Base-by-base conservation (phyloP, 2,888 invertebrate genomes). In the Eremobia ochroleuca region DNA sequence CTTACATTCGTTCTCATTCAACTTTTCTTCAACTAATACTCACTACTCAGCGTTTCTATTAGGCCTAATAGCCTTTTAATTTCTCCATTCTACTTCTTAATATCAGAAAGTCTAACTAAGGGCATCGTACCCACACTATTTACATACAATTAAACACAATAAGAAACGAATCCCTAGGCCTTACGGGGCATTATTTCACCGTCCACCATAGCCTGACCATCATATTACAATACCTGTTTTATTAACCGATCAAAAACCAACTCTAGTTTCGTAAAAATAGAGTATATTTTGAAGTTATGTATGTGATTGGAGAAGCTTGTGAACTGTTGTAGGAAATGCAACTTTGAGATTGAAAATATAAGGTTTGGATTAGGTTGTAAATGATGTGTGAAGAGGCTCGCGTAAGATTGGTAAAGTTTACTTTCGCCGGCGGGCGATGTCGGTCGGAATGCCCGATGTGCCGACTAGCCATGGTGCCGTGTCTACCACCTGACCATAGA, bases 391-490 rank as follows among this genome's bases (percentile, higher is more conserved):
- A 85, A 80, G 87, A 86, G 87, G 88, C 67, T 89, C 88, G 82
- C 81, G 83, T 88, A 88, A 89, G 86, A 88, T 89, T 87, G 91
- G 89, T 93, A 93, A 91, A 92, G 94, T 95, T 95, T 96, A 96
- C 96, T 96, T 96, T 96, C 96, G 95, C 96, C 93, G 85, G 91
- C 91, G 92, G 94, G 92, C 92, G 92, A 94, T 94, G 93, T 94
- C 90, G 94, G 92, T 92, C 93, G 95, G 95, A 96, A 95, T 95
- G 95, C 93, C 93, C 92, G 94, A 94, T 92, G 94, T 92, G 92
- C 93, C 93, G 94, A 93, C 94, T 93, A 93, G 93, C 93, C 93
- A 91, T 91, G 90, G 90, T 91, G 93, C 93, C 92, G 91, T 92
- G 93, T 93, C 94, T 93, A 90, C 92, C 90, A 88, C 82, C 79